Base-by-base conservation (phyloP, 2,888 invertebrate genomes). In the Callyntrura guangdongensis region DNA sequence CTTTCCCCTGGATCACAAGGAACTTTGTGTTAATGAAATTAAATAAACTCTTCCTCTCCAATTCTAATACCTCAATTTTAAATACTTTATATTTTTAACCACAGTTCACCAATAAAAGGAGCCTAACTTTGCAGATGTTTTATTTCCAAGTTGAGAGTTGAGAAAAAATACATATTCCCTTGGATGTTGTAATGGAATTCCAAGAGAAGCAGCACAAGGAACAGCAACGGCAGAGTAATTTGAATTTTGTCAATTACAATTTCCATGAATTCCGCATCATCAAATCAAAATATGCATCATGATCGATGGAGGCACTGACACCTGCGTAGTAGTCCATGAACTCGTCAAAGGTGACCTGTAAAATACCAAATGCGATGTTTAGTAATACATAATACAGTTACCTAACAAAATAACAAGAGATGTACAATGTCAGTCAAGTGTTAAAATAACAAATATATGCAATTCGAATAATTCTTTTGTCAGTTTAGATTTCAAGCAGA, bases 261-360 rank as follows among this genome's bases (percentile, higher is more conserved):
- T 98, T 98, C 96, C 98, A 99, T 0, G 98, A 97, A 94, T 97
- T 98, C 90, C 98, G 96, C 96, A 99, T 98, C 97, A 99, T 98
- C 92, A 99, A 96, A 95, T 99, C 98, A 95, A 99, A 99, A 95
- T 98, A 99, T 85, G 97, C 97, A 95, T 99, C 99, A 93, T 97
- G 97, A 95, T 99, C 99, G 94, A 99, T 98, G 0, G 98, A 98
- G 61, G 99, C 98, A 95, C 99, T 99, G 93, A 99, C 97, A 17
- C 97, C 92, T 89, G 97, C 96, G 95, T 99, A 99, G 95, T 99
- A 99, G 95, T 98, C 98, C 94, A 97, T 95, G 94, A 99, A 99
- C 95, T 99, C 99, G 94, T 99, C 98, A 94, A 97, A 96, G 0
- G 98, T 98, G 14, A 99, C 98, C 98, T 99, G 95, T 9, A 96